Conservation (phyloP, 2,797 vertebrate species). For the Chromis chromis region DNA sequence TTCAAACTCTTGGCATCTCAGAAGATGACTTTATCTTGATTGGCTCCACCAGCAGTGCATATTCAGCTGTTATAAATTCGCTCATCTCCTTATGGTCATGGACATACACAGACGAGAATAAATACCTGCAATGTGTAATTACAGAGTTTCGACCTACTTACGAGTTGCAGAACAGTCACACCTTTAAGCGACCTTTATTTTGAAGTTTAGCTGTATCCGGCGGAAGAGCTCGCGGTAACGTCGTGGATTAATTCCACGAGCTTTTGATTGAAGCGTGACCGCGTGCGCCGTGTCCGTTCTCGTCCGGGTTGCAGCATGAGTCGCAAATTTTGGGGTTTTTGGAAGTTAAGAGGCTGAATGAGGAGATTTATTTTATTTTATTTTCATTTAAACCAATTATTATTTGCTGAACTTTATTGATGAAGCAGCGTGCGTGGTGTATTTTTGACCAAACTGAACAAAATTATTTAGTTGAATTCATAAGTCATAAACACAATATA, state of each 20-base stretch:
- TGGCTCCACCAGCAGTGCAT: not conserved
- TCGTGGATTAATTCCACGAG: not conserved
- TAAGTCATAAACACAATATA: conserved; percentile 2
- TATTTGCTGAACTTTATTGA: not conserved
- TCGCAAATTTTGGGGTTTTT: conserved; percentile 35
- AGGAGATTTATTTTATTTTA: not conserved
- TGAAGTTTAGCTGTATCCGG: conserved; percentile 31
- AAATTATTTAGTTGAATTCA: not conserved
- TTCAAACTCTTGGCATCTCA: no score
- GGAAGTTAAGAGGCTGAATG: conserved; percentile 23
- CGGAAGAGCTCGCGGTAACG: conserved; percentile 41
- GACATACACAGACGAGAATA: not conserved
- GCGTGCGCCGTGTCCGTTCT: conserved; percentile 51
- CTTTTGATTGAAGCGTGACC: conserved; percentile 40
- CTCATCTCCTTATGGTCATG: not conserved
- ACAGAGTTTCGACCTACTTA: not conserved
- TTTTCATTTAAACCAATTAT: not conserved
- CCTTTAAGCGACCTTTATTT: conserved; percentile 40
- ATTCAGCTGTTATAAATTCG: not conserved
- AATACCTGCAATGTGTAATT: not conserved
- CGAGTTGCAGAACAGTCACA: not conserved
- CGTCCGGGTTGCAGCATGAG: conserved; percentile 64
- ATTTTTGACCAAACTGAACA: not conserved
- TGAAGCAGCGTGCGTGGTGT: not conserved
- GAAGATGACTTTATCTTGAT: no score